Evolutionary conservation across 2,797 vertebrate genomes (phyloP).

Genomic region (Cuniculus paca): DNA sequence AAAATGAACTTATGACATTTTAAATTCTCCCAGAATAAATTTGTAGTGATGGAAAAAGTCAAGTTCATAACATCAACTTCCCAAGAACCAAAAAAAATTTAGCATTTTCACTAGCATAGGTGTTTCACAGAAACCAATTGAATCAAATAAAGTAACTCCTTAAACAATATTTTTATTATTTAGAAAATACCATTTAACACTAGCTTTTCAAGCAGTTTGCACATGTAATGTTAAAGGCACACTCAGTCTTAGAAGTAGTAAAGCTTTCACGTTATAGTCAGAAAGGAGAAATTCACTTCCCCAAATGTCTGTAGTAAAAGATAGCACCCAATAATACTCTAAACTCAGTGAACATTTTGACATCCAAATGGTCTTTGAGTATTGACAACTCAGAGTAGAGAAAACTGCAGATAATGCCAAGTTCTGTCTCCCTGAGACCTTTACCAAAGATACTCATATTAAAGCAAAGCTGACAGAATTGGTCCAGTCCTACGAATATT

Average conservation of each 20-base stretch:
- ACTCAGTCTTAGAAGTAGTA: not conserved
- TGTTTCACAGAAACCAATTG: not conserved
- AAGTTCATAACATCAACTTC: not conserved
- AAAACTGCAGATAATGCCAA: not conserved
- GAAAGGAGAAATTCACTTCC: not conserved
- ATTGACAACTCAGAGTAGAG: not conserved
- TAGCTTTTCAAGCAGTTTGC: not conserved
- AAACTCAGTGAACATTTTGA: not conserved
- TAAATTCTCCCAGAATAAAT: constrained; percentile 8
- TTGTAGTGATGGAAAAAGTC: not conserved
- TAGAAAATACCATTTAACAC: not conserved
- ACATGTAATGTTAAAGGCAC: not conserved
- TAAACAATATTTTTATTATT: not conserved
- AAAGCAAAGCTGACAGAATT: not conserved
- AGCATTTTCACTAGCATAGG: not conserved
- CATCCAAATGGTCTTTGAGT: not conserved
- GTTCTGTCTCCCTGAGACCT: not conserved
- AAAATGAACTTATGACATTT: constrained; percentile 44
- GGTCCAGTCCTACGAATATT: too few relatives aligned
- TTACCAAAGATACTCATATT: not conserved
- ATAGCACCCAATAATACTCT: not conserved
- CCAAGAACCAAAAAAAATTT: not conserved
- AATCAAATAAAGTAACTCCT: not conserved
- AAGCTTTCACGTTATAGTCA: not conserved
- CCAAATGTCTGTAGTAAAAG: not conserved